Base-by-base conservation (phyloP, 2,888 invertebrate species). In the Saturnia japonica region DNA sequence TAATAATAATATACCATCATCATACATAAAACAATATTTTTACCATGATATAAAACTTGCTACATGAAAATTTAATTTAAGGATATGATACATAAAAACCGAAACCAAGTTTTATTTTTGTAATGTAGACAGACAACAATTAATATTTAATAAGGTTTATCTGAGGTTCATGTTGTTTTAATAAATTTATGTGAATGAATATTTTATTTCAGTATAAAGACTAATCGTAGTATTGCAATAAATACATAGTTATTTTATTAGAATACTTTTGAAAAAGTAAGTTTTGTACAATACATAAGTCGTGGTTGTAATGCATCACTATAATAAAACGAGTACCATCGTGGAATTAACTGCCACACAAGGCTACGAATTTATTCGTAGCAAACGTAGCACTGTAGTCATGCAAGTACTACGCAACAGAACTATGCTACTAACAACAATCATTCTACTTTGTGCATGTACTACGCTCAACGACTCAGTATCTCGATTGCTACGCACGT, bases 371-470 rank as follows among this genome's bases (percentile, higher is more conserved):
- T 28, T 28, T 40, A 69, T 43, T 22, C 22, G 64, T 60, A 51
- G 40, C 47, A 25, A 28, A 28, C 47, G 45, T 51, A 64, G 51
- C 64, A 45, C 8, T 57, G 68, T 69, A 69, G 47, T 19, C 25
- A 64, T 64, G 40, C 34, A 19, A 60, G 62, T 69, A 69, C 69
- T 60, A n/a, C n/a, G n/a, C n/a, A n/a, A n/a, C n/a, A n/a, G n/a
- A n/a, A n/a, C n/a, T n/a, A n/a, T n/a, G n/a, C n/a, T n/a, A n/a
- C n/a, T n/a, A n/a, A n/a, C n/a, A n/a, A n/a, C n/a, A n/a, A n/a
- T n/a, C n/a, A n/a, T n/a, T n/a, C n/a, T n/a, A n/a, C n/a, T n/a
- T n/a, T 47, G 7, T 47, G 7, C 47, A 19, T 47, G 6, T 34
- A 47, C 19, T 47, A n/a, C 19, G 47, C 19, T n/a, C n/a, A n/a